A percentile compares a stretch with the other conserved stretches of the same genome.
Evolutionary conservation across 2,113 vertebrate species (phyloP).

Genomic region (Rana temporaria): DNA sequence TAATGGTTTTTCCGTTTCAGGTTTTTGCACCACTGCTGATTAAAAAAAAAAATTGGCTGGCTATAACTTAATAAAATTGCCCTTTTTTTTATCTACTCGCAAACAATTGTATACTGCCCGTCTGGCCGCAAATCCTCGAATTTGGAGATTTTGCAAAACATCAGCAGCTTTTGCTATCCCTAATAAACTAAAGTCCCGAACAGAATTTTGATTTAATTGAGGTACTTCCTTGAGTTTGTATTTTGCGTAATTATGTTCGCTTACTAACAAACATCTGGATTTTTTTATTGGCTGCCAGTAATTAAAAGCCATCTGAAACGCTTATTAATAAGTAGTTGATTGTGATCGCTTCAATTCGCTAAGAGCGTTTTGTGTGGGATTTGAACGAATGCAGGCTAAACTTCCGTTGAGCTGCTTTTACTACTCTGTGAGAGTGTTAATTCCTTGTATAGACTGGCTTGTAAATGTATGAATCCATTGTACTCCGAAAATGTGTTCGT

Average conservation of each 20-base stretch:
- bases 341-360: conserved; percentile 33
- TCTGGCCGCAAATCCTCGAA: too few relatives aligned
- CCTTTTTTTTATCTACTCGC: too few relatives aligned
- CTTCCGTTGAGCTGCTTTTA: conserved; percentile 48
- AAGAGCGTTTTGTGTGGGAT: conserved; percentile 55
- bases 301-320: conserved; percentile 39
- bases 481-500: conserved; percentile 56
- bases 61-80: too few relatives aligned
- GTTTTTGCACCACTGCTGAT: too few relatives aligned
- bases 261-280: conserved; percentile 49
- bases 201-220: conserved; percentile 4
- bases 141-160: not conserved
- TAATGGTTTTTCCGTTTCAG: too few relatives aligned
- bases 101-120: too few relatives aligned
- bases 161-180: not conserved
- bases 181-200: not conserved
- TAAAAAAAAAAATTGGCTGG: too few relatives aligned
- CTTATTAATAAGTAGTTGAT: conserved; percentile 54
- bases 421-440: conserved; percentile 55
- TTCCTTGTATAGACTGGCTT: conserved; percentile 58
- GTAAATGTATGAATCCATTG: conserved; percentile 59
- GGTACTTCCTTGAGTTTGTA: conserved; percentile 12
- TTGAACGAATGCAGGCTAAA: conserved; percentile 38
- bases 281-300: conserved; percentile 39
- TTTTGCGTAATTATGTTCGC: conserved; percentile 17